A percentile compares a stretch with the other conserved stretches of the same genome.
These are phyloP conservation scores for Heteronetta atricapilla DNA, from an alignment of 2,113 vertebrate species.

Conservation along the genomic window DNA sequence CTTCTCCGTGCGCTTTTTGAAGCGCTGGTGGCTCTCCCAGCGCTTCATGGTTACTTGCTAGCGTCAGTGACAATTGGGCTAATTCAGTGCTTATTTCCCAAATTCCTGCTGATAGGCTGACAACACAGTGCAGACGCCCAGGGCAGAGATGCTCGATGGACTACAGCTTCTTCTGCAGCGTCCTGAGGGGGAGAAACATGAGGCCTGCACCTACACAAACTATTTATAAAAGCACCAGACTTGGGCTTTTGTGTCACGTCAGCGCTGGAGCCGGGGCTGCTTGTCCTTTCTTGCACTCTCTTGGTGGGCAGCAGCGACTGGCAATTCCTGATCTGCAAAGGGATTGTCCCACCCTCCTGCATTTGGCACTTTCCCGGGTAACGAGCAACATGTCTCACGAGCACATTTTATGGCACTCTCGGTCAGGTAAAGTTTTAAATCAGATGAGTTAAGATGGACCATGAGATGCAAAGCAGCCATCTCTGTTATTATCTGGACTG, in stretches of 20 bases:
- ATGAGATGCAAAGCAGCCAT: slow-evolving; percentile 44
- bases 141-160: neutral
- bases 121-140: neutral
- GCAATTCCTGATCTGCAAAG: slow-evolving; percentile 15
- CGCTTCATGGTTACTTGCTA: neutral
- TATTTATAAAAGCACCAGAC: slow-evolving; percentile 68
- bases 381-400: slow-evolving; percentile 21
- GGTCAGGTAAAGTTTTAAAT: slow-evolving; percentile 65
- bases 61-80: neutral
- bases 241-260: neutral
- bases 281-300: neutral
- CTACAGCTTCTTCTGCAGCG: neutral
- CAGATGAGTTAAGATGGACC: slow-evolving; percentile 56
- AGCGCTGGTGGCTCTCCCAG: neutral
- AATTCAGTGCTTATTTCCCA: neutral
- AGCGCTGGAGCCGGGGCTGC: neutral
- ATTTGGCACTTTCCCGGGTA: neutral
- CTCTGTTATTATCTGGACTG: slow-evolving; percentile 51
- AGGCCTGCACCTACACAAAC: slow-evolving; percentile 38
- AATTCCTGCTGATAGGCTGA: neutral
- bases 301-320: neutral
- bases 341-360: neutral
- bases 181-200: slow-evolving; percentile 47
- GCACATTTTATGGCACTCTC: slow-evolving; percentile 38
- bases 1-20: neutral